Conservation (phyloP, 92 coral and sea anemone species). For the Micromussa lordhowensis region DNA sequence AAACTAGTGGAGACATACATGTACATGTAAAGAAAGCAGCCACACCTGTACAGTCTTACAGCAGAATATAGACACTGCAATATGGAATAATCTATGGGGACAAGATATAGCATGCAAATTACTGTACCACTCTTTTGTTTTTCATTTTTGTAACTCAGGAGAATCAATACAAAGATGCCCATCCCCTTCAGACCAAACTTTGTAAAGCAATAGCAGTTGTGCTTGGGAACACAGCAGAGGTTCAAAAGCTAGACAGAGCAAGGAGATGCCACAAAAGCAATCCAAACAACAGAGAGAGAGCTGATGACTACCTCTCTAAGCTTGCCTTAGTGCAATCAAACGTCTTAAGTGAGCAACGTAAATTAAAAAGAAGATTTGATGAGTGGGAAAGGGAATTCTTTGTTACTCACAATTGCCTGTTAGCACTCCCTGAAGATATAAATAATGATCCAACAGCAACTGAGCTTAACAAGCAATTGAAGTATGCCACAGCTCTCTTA, state of each 20-base stretch:
- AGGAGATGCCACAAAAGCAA: slow-evolving; percentile 5
- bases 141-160: background rate
- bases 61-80: too few species aligned
- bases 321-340: slow-evolving; percentile 12
- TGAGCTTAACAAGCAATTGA: background rate
- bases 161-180: background rate
- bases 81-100: too few species aligned
- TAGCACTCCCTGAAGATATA: background rate
- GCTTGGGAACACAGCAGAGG: background rate
- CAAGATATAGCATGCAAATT: too few species aligned
- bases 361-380: slow-evolving; percentile 1
- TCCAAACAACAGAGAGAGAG: background rate
- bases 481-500: background rate
- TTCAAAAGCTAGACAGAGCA: slow-evolving; percentile 4
- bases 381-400: slow-evolving; percentile 33
- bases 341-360: background rate
- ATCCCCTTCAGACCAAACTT: background rate
- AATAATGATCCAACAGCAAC: too few species aligned
- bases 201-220: slow-evolving; percentile 2
- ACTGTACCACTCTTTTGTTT: background rate
- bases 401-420: slow-evolving; percentile 22
- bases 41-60: too few species aligned
- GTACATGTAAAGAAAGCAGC: too few species aligned
- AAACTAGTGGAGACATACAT: too few species aligned
- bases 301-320: background rate